These are phyloP conservation scores for Meloidogyne hapla DNA, from an alignment of 1,140 invertebrate genomes.

Conservation along the genomic window DNA sequence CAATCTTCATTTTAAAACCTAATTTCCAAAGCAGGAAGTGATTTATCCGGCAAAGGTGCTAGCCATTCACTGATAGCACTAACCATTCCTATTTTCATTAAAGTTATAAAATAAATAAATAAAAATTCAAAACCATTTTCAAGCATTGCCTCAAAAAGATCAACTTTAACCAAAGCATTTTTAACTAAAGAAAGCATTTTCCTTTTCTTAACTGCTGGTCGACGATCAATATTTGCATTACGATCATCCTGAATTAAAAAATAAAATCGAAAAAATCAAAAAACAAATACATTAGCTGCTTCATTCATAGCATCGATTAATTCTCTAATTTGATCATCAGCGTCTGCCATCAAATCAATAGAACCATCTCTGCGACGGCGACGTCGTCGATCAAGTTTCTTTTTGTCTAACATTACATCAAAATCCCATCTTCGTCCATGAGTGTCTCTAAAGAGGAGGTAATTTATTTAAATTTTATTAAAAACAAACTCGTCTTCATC, in stretches of 20 bases:
- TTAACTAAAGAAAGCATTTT: conserved; percentile 54
- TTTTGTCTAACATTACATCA: conserved; percentile 45
- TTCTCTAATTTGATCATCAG: conserved; percentile 53
- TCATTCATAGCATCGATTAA: conserved; percentile 55
- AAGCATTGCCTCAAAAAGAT: conserved; percentile 58
- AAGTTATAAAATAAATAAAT: not conserved
- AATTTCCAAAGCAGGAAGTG: conserved; percentile 80
- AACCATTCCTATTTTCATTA: conserved; percentile 45
- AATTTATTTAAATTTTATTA: conserved; percentile 6
- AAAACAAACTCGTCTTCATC: conserved; percentile 32
- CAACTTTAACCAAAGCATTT: conserved; percentile 45
- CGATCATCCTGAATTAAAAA: conserved; percentile 49
- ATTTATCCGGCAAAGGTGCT: conserved; percentile 92
- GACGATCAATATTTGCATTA: conserved; percentile 50
- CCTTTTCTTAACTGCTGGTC: conserved; percentile 56
- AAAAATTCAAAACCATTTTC: conserved; percentile 44
- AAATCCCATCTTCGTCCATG: conserved; percentile 42
- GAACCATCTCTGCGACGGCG: conserved; percentile 41
- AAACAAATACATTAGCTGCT: conserved; percentile 51
- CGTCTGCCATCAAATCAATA: conserved; percentile 59
- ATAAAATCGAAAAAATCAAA: not conserved
- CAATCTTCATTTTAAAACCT: conserved; percentile 69
- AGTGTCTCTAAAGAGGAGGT: conserved; percentile 9
- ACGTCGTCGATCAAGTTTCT: conserved; percentile 39
- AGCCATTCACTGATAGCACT: conserved; percentile 66